Evolutionary conservation across 1,140 invertebrate species (phyloP), one percentile per base, ranked within the genome.

Genomic region (Drosophila punjabiensis): DNA sequence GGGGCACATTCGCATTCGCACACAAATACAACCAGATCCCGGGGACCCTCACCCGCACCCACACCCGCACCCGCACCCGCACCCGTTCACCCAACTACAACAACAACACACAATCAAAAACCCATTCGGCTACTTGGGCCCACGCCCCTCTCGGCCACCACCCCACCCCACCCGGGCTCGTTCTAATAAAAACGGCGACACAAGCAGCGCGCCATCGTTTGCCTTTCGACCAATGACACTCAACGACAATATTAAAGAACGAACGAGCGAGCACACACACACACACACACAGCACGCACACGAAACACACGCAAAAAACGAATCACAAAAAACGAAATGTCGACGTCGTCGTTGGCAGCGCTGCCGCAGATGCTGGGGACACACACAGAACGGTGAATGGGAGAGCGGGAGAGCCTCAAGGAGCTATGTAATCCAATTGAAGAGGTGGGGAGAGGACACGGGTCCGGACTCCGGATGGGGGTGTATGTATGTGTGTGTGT

Each of bases 141-240:
- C 80, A 67, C 76, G 73, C 80, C 77, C 79, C 80, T 63, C 79
- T 71, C 62, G 58, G 59, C 33, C 62, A 73, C 50, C 55, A 56
- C 50, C 41, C 30, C 18, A 41, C 43, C 20, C 13, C 28, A 8
- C 6, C 62, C 16, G 20, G 53, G 35, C 30, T 24, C 68, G 76
- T 86, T 88, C 84, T 80, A 87, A 83, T 86, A 87, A 86, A 86
- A 87, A 87, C 39, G 70, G 50, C 59, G 58, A 67, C 70, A 75
- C 59, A 50, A 67, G 33, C 30, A 55, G 50, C 16, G 24, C 32
- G 43, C 71, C 61, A 64, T 62, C 77, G 66, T 64, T 56, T 66
- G 76, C 65, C 48, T 68, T 81, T 91, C 90, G 91, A 88, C 92
- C 92, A 93, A 93, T 93, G 92, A 93, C 92, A 93, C 92, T 91